Percentiles rank a stretch among this genome's conserved stretches.
These are phyloP conservation scores for Platycheirus albimanus DNA, from an alignment of 2,888 invertebrate species.

Conservation along the genomic window DNA sequence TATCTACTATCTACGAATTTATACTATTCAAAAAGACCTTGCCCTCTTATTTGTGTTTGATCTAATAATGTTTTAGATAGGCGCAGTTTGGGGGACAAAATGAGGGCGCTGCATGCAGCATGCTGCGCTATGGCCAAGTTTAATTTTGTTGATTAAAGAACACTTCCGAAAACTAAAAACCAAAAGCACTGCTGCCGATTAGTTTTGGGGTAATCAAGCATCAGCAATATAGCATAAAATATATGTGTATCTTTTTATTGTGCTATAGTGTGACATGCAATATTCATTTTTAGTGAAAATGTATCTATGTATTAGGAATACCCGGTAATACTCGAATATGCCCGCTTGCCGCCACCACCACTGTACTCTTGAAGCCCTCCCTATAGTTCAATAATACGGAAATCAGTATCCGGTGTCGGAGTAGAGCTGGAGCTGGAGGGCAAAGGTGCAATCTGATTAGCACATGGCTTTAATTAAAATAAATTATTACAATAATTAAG, in stretches of 20 bases:
- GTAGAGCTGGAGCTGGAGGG: not conserved
- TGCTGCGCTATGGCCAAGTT: not conserved
- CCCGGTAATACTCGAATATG: too few species aligned
- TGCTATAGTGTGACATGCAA: conserved; percentile 8
- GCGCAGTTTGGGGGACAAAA: not conserved
- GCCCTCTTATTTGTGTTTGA: conserved; percentile 18
- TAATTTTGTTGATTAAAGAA: conserved; percentile 47
- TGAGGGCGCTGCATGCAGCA: not conserved
- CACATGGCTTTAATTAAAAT: conserved; percentile 63
- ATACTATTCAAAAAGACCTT: conserved; percentile 6
- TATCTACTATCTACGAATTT: too few species aligned
- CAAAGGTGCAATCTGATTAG: conserved; percentile 62
- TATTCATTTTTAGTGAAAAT: too few species aligned
- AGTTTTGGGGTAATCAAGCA: conserved; percentile 21
- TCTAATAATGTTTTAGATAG: conserved; percentile 11
- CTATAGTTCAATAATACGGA: conserved; percentile 4
- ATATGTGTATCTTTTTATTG: conserved; percentile 23
- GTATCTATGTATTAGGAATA: too few species aligned
- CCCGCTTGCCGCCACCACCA: too few species aligned
- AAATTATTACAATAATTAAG: conserved; percentile 67
- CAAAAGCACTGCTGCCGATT: conserved; percentile 20
- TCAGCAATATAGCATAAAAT: not conserved
- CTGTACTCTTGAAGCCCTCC: too few species aligned
- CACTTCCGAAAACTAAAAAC: conserved; percentile 21
- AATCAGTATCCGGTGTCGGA: not conserved